Evolutionary conservation across 2,113 vertebrate genomes (phyloP).

Genomic region (Prietella phreatophila): DNA sequence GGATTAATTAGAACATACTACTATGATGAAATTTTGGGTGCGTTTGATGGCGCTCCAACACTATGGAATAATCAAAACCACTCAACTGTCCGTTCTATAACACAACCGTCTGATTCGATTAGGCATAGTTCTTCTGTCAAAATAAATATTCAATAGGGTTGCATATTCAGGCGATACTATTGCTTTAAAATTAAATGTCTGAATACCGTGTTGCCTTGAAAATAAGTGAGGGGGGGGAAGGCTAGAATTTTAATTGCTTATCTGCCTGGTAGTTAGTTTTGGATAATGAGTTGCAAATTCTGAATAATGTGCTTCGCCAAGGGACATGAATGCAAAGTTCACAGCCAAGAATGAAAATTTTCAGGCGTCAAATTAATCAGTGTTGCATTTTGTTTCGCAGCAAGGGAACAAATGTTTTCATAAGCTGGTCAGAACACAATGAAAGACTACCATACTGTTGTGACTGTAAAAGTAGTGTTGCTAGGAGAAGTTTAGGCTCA

Average conservation of each 20-base stretch:
- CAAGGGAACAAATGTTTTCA: constrained; percentile 34
- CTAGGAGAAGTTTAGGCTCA: constrained; percentile 1
- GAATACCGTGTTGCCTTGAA: constrained; percentile 2
- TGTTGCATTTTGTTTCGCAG: constrained; percentile 41
- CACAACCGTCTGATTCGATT: not conserved
- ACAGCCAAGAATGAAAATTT: constrained; percentile 41
- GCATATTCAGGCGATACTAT: not conserved
- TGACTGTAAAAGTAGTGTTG: constrained; percentile 20
- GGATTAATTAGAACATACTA: not conserved
- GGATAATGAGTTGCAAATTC: constrained; percentile 47
- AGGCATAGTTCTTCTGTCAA: not conserved
- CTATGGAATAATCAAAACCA: not conserved
- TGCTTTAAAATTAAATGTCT: not conserved
- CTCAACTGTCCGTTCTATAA: not conserved
- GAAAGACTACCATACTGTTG: constrained; percentile 12
- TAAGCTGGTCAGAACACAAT: constrained; percentile 33
- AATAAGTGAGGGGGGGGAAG: not conserved
- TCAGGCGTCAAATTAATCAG: constrained; percentile 47
- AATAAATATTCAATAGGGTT: not conserved
- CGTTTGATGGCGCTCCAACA: not conserved
- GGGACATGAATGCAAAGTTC: constrained; percentile 51
- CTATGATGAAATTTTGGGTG: not conserved
- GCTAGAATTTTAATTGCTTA: constrained; percentile 43
- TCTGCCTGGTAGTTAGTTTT: constrained; percentile 44
- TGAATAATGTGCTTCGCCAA: constrained; percentile 51